These are phyloP conservation scores for Sinopyrophorus schimmeli DNA, from an alignment of 2,888 invertebrate genomes.

Conservation along the genomic window DNA sequence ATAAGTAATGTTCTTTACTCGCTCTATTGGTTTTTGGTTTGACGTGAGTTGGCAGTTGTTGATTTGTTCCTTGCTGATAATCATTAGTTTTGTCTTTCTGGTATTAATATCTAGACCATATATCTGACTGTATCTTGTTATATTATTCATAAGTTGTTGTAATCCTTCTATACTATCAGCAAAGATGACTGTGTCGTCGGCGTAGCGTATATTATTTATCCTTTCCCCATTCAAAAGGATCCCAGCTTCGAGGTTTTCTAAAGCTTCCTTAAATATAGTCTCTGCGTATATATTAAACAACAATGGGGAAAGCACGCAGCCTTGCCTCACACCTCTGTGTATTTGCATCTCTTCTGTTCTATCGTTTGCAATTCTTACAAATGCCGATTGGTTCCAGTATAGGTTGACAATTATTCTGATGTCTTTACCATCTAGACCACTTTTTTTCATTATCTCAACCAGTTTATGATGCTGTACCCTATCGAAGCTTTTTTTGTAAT, in stretches of 20 bases:
- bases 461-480: slow-evolving; percentile 28
- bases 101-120: slow-evolving; percentile 21
- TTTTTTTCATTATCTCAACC: slow-evolving; percentile 29
- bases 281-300: slow-evolving; percentile 26
- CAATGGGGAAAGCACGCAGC: slow-evolving; percentile 22
- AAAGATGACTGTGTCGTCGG: too few relatives aligned
- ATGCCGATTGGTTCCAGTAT: slow-evolving; percentile 13
- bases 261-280: slow-evolving; percentile 17
- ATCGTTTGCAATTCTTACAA: slow-evolving; percentile 8
- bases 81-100: slow-evolving; percentile 21
- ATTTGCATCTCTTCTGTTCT: slow-evolving; percentile 9
- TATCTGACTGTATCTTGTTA: too few relatives aligned
- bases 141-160: slow-evolving; percentile 5
- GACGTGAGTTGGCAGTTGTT: slow-evolving; percentile 8
- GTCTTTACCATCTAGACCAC: slow-evolving; percentile 20
- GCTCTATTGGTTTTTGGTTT: slow-evolving; percentile 14
- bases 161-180: too few relatives aligned
- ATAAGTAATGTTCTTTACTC: slow-evolving; percentile 10
- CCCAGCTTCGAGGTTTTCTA: slow-evolving; percentile 9
- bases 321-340: slow-evolving; percentile 15
- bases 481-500: slow-evolving; percentile 31
- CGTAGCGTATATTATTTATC: slow-evolving; percentile 24
- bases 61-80: slow-evolving; percentile 13
- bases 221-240: slow-evolving; percentile 17
- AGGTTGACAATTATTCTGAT: slow-evolving; percentile 20